Conservation (phyloP, 1,140 invertebrate genomes). For the Sweltsa coloradensis region DNA sequence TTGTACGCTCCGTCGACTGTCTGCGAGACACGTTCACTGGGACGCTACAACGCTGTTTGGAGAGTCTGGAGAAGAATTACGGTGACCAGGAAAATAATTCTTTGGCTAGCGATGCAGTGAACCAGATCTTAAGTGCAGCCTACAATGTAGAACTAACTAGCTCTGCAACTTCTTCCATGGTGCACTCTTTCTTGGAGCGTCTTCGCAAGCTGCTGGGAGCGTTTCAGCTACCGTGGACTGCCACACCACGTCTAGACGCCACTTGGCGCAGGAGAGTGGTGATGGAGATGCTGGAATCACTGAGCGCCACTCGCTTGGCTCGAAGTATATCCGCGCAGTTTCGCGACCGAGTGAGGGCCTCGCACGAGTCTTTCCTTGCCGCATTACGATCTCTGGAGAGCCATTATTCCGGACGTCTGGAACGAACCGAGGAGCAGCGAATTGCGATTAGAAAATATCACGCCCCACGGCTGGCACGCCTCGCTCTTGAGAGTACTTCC, state of each 20-base stretch:
- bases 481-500: conserved; percentile 77
- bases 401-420: conserved; percentile 55
- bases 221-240: conserved; percentile 47
- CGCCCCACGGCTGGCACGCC: conserved; percentile 65
- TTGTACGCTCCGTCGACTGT: conserved; percentile 72
- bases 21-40: conserved; percentile 71
- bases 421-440: conserved; percentile 72
- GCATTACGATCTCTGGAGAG: conserved; percentile 55
- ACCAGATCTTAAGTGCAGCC: conserved; percentile 64
- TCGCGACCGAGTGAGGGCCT: conserved; percentile 47
- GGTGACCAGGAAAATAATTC: conserved; percentile 38
- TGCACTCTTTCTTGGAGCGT: conserved; percentile 62
- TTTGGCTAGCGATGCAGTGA: conserved; percentile 64
- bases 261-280: conserved; percentile 65
- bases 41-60: conserved; percentile 59
- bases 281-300: conserved; percentile 55
- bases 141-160: conserved; percentile 75
- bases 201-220: conserved; percentile 55
- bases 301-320: conserved; percentile 58
- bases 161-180: conserved; percentile 58
- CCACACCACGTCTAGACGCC: conserved; percentile 45
- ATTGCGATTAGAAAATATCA: conserved; percentile 63
- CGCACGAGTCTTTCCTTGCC: conserved; percentile 54
- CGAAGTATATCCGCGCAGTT: conserved; percentile 62
- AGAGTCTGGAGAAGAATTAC: conserved; percentile 46